Percentiles rank a stretch among this genome's conserved stretches.
These are phyloP conservation scores for Montifringilla adamsi DNA, from an alignment of 2,113 vertebrate genomes.

Conservation along the genomic window DNA sequence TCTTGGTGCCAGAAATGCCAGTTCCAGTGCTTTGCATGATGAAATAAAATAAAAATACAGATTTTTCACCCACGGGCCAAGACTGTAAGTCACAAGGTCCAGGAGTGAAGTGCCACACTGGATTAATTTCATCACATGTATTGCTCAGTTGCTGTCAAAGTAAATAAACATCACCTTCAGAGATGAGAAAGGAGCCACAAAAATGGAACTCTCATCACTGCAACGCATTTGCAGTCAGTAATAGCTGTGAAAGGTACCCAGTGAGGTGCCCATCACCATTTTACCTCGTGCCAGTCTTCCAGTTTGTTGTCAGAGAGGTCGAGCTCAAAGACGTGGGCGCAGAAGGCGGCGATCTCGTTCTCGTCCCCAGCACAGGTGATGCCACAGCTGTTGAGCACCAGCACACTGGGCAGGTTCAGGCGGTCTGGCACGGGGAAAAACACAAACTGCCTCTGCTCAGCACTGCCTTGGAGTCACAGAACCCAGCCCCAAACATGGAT, in stretches of 20 bases:
- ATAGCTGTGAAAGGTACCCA: not conserved
- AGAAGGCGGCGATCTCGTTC: conserved; percentile 88
- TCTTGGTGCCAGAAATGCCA: not conserved
- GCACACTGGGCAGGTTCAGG: conserved; percentile 88
- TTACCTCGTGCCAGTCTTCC: conserved; percentile 93
- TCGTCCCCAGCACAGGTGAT: conserved; percentile 90
- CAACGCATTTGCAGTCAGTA: not conserved
- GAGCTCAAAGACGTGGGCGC: conserved; percentile 91
- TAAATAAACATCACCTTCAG: conserved; percentile 8
- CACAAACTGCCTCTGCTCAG: not conserved
- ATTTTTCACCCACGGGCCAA: not conserved
- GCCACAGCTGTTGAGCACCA: conserved; percentile 90
- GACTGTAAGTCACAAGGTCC: not conserved
- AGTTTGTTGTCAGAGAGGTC: conserved; percentile 96
- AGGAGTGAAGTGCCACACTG: not conserved
- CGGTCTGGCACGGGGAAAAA: conserved; percentile 74
- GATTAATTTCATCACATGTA: not conserved
- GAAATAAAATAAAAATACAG: not conserved
- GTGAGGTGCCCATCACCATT: not conserved
- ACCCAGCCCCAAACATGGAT: not conserved
- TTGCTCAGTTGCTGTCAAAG: not conserved
- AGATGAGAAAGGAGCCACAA: not conserved
- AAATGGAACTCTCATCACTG: not conserved
- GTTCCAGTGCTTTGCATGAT: not conserved
- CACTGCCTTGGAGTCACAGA: not conserved